A percentile compares a stretch with the other conserved stretches of the same genome.
These are phyloP conservation scores for Cyprinodon brontotheroides DNA, from an alignment of 2,113 vertebrate species.

Conservation along the genomic window DNA sequence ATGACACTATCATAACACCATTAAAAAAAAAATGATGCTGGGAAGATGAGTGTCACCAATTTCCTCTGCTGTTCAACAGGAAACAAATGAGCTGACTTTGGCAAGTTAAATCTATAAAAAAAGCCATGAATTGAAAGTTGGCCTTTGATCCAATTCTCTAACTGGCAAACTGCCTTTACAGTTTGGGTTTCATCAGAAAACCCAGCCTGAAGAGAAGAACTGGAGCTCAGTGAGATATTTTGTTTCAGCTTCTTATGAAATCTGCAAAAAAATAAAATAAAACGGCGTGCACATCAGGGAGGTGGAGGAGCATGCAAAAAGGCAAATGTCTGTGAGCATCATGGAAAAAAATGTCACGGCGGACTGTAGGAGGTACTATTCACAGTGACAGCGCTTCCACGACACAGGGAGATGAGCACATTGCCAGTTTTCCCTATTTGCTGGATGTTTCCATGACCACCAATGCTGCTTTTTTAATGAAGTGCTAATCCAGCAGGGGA, in stretches of 20 bases:
- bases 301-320: constrained; percentile 7
- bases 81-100: constrained; percentile 58
- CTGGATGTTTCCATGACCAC: constrained; percentile 65
- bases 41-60: constrained; percentile 8
- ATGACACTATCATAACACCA: too few species aligned
- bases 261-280: neutral
- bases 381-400: constrained; percentile 10
- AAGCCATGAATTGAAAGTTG: constrained; percentile 38
- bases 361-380: constrained; percentile 33
- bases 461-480: constrained; percentile 55
- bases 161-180: constrained; percentile 29
- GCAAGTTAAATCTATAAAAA: constrained; percentile 24
- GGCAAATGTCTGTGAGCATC: constrained; percentile 10
- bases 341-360: constrained; percentile 9
- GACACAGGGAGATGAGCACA: constrained; percentile 34
- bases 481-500: constrained; percentile 56
- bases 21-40: neutral
- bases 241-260: neutral
- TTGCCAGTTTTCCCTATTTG: constrained; percentile 47
- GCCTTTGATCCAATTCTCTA: constrained; percentile 50
- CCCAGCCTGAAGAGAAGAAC: constrained; percentile 10
- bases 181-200: constrained; percentile 27
- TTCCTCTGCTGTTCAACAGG: constrained; percentile 46
- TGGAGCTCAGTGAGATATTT: neutral
- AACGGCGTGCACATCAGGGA: neutral